Evolutionary conservation across 1,140 invertebrate species (phyloP).

Genomic region (Ips nitidus): DNA sequence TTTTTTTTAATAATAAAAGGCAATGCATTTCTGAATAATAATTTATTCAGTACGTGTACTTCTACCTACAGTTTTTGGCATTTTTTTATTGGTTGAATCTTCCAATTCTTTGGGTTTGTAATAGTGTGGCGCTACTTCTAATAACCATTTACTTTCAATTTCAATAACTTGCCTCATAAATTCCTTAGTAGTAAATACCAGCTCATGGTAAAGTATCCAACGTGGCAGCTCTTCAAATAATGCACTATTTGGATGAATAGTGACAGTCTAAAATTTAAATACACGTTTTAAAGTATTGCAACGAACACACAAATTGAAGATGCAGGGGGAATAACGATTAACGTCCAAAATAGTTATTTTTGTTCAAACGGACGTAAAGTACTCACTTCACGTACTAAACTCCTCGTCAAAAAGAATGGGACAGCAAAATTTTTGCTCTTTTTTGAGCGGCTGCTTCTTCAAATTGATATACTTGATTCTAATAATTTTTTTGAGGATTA

Average conservation of each 20-base stretch:
- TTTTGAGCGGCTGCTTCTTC: too few relatives aligned
- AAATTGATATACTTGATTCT: too few relatives aligned
- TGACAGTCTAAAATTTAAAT: constrained; percentile 65
- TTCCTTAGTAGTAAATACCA: constrained; percentile 98
- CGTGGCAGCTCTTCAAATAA: constrained; percentile 94
- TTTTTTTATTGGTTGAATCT: constrained; percentile 92
- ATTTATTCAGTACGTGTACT: constrained; percentile 56
- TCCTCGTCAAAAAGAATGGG: too few relatives aligned
- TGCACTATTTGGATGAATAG: constrained; percentile 95
- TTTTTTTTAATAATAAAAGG: too few relatives aligned
- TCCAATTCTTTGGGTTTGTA: constrained; percentile 95
- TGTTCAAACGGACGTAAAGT: too few relatives aligned
- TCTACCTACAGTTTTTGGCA: constrained; percentile 88
- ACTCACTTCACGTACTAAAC: too few relatives aligned
- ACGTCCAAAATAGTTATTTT: too few relatives aligned
- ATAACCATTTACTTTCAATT: constrained; percentile 95
- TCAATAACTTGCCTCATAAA: constrained; percentile 96
- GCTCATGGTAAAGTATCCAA: constrained; percentile 96
- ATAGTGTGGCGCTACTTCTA: constrained; percentile 98
- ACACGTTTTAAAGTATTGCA: not conserved
- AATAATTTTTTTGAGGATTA: too few relatives aligned
- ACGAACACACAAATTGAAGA: not conserved
- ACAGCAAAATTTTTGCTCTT: too few relatives aligned
- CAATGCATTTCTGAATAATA: not conserved
- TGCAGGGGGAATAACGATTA: too few relatives aligned